Evolutionary conservation across 2,113 vertebrate genomes (phyloP), one percentile per base, ranked within the genome.

Genomic region (Oreochromis tanganicae): DNA sequence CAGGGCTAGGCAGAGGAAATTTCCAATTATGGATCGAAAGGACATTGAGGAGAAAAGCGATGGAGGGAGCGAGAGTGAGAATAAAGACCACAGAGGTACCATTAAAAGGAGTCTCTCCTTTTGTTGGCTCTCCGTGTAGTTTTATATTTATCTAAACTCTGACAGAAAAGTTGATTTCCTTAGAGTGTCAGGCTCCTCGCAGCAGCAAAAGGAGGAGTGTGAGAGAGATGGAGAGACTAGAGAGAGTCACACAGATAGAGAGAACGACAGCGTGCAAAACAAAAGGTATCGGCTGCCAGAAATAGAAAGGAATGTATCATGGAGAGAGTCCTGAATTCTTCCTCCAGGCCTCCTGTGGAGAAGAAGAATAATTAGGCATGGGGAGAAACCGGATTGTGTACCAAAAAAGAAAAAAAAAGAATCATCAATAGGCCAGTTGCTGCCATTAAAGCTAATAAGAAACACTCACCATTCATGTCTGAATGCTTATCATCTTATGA

Each of bases 1-100:
- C 95, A 91, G 73, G 87, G 82, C 92, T 91, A 92, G 94, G 92
- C 89, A 92, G 87, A 90, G 89, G 92, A 96, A 93, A 96, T 95
- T 94, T 96, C 93, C 93, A 96, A 95, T 96, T 96, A 95, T 89
- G 93, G 87, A 96, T 95, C 86, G 90, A 92, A 94, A 95, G 91
- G 89, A 95, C 93, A 92, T 92, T 88, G 89, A 93, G 92, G 89
- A 89, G 92, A 89, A 87, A 91, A 84, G 84, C 80, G 66, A 93
- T 75, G 92, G 91, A 89, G 85, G 87, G 86, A 89, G 91, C 56
- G 21, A 88, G 87, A 89, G 87, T 78, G 80, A 92, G 91, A 91
- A 86, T 79, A 89, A 89, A 87, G 73, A 88, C 80, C 50, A 85
- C 32, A 27, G 71, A 86, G 87, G 78, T 73, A 80, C 71, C 75